These are phyloP conservation scores for Noctua pronuba DNA, from an alignment of 2,888 invertebrate species.

Conservation along the genomic window DNA sequence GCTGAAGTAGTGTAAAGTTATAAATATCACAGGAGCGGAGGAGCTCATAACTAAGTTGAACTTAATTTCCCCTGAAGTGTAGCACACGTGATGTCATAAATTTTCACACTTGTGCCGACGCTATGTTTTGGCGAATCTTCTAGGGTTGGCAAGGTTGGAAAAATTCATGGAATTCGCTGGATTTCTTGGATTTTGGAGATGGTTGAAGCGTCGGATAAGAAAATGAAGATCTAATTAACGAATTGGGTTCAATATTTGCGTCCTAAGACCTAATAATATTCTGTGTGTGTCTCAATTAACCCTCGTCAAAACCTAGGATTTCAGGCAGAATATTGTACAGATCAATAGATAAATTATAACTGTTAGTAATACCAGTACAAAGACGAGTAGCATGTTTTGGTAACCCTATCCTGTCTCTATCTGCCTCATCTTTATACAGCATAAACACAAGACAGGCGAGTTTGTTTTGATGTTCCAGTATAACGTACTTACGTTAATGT, in stretches of 20 bases:
- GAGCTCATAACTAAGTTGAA: slow-evolving; percentile 69
- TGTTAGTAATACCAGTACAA: background rate
- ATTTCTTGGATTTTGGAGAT: background rate
- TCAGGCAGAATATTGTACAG: background rate
- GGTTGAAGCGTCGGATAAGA: too few species aligned
- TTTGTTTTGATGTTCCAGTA: slow-evolving; percentile 59
- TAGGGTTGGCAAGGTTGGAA: slow-evolving; percentile 26
- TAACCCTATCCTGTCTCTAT: slow-evolving; percentile 13
- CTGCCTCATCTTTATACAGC: slow-evolving; percentile 19
- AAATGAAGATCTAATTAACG: background rate
- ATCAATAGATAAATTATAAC: background rate
- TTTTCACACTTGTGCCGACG: slow-evolving; percentile 64
- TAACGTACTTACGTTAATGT: slow-evolving; percentile 64
- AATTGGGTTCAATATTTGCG: background rate
- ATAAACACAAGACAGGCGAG: slow-evolving; percentile 23
- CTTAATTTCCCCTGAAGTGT: slow-evolving; percentile 72
- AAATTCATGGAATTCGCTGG: background rate
- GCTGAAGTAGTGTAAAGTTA: slow-evolving; percentile 35
- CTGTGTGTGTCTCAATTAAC: background rate
- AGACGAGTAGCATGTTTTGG: background rate
- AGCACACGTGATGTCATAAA: slow-evolving; percentile 73
- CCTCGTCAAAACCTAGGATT: background rate
- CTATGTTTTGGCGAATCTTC: slow-evolving; percentile 61
- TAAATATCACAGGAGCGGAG: slow-evolving; percentile 54
- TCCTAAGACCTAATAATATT: background rate